A percentile compares a stretch with the other conserved stretches of the same genome.
Evolutionary conservation across 92 coral and sea anemone genomes (phyloP).

Genomic region (Ricordea florida): DNA sequence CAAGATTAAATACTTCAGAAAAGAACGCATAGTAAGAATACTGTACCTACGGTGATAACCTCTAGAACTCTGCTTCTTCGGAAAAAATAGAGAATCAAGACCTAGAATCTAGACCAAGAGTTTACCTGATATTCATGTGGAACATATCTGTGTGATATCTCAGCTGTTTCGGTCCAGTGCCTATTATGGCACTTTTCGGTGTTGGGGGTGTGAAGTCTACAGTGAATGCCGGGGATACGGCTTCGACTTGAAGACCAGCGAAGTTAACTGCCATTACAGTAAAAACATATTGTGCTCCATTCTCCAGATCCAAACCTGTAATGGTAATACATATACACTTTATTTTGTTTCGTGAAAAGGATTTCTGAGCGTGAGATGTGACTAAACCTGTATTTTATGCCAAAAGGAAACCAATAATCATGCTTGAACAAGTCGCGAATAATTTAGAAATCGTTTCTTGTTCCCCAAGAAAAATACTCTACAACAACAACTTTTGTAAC

Average conservation of each 20-base stretch:
- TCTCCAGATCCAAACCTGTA: constrained; percentile 63
- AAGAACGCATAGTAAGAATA: too few species aligned
- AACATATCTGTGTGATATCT: constrained; percentile 38
- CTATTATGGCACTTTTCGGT: constrained; percentile 28
- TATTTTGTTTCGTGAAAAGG: background rate
- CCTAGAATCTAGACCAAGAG: too few species aligned
- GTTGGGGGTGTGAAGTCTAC: constrained; percentile 67
- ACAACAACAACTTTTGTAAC: too few species aligned
- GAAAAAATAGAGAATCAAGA: too few species aligned
- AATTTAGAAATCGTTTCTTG: background rate
- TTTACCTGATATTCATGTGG: too few species aligned
- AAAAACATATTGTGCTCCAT: constrained; percentile 45
- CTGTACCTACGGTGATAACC: too few species aligned
- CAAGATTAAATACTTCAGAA: too few species aligned
- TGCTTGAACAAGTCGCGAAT: too few species aligned
- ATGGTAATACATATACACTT: background rate
- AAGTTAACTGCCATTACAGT: constrained; percentile 63
- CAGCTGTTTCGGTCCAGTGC: constrained; percentile 6
- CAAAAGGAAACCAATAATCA: background rate
- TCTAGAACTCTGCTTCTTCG: too few species aligned
- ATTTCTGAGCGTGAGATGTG: background rate
- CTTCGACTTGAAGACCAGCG: constrained; percentile 41
- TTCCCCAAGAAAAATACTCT: too few species aligned
- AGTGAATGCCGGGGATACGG: constrained; percentile 63
- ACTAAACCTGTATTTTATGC: background rate